These are phyloP conservation scores for Thaumatotibia leucotreta DNA, from an alignment of 1,140 invertebrate species.

Conservation along the genomic window DNA sequence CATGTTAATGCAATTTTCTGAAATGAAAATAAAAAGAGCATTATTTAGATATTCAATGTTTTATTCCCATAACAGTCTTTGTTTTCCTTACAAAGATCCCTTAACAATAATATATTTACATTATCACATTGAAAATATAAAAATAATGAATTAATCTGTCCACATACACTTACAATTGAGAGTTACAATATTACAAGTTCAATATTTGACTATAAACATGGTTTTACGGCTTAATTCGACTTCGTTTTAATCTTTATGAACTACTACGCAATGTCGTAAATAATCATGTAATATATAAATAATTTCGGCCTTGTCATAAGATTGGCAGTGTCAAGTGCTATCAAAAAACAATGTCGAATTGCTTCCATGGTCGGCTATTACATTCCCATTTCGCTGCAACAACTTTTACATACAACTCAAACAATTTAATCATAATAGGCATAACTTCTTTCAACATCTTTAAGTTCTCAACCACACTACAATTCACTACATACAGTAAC, in stretches of 20 bases:
- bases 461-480: neutral
- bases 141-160: neutral
- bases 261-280: no score
- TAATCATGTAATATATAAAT: no score
- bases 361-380: neutral
- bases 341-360: neutral
- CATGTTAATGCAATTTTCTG: no score
- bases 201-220: neutral
- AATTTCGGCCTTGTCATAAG: no score
- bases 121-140: slow-evolving; percentile 15
- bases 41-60: slow-evolving; percentile 2
- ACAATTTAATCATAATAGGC: neutral
- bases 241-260: no score
- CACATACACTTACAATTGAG: neutral
- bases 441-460: neutral
- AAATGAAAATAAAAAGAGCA: neutral
- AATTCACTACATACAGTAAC: neutral
- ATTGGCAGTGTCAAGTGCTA: neutral
- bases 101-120: slow-evolving; percentile 36
- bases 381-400: neutral
- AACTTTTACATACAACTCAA: neutral
- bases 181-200: neutral
- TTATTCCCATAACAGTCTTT: slow-evolving; percentile 68
- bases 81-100: slow-evolving; percentile 47
- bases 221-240: no score